Evolutionary conservation across 2,888 invertebrate species (phyloP).

Genomic region (Myopa testacea): DNA sequence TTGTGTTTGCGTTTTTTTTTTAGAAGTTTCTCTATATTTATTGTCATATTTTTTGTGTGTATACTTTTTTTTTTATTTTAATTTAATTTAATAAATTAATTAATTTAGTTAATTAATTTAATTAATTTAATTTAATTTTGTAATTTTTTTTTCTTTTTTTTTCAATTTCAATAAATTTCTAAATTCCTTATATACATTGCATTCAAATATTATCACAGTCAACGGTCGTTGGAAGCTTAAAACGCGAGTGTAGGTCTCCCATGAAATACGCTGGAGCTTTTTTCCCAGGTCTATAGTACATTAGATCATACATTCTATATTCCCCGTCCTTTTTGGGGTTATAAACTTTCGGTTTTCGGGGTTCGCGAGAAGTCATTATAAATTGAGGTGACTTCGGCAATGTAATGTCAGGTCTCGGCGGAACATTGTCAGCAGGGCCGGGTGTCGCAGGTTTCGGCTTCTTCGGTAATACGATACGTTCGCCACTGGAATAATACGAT

Average conservation of each 20-base stretch:
- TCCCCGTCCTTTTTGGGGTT: conserved; percentile 57
- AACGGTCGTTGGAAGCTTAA: conserved; percentile 64
- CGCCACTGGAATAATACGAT: conserved; percentile 52
- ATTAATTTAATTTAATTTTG: too few species aligned
- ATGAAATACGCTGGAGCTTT: conserved; percentile 59
- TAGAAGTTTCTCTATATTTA: too few species aligned
- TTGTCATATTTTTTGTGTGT: too few species aligned
- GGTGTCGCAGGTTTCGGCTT: conserved; percentile 55
- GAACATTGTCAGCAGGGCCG: conserved; percentile 64
- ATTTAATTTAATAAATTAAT: too few species aligned
- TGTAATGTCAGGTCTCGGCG: conserved; percentile 53
- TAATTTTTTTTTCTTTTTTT: conserved; percentile 1
- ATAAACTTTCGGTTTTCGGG: conserved; percentile 38
- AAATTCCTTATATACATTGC: conserved; percentile 54
- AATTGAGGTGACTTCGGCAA: conserved; percentile 57
- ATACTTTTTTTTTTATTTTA: too few species aligned
- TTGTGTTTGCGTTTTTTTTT: too few species aligned
- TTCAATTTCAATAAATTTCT: not conserved
- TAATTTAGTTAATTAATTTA: too few species aligned
- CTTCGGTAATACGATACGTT: conserved; percentile 46
- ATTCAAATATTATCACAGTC: conserved; percentile 63
- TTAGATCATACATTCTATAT: conserved; percentile 54
- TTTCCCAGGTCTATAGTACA: conserved; percentile 61
- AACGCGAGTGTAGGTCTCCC: conserved; percentile 60
- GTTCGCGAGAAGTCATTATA: conserved; percentile 53